Conservation (phyloP, 1,140 invertebrate species). For the Rhyacophila brunnea region DNA sequence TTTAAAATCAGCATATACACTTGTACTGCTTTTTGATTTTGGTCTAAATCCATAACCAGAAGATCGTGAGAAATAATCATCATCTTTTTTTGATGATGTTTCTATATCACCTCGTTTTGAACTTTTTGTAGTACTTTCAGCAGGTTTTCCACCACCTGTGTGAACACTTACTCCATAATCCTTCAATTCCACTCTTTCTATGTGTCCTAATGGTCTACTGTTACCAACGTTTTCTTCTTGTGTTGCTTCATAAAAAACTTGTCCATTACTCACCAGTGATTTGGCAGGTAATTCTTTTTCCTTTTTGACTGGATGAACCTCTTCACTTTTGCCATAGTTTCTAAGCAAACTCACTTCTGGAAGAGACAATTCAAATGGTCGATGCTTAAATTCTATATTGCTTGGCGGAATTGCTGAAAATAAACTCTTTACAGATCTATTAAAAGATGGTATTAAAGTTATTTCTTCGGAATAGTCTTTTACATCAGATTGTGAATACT, state of each 20-base stretch:
- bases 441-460: too few relatives aligned
- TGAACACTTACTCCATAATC: slow-evolving; percentile 26
- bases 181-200: slow-evolving; percentile 32
- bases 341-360: background rate
- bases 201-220: slow-evolving; percentile 21
- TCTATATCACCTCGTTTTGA: background rate
- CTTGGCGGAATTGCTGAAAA: too few relatives aligned
- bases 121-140: slow-evolving; percentile 1
- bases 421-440: too few relatives aligned
- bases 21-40: background rate
- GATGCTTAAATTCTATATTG: too few relatives aligned
- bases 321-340: too few relatives aligned
- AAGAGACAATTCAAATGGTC: too few relatives aligned
- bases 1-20: slow-evolving; percentile 1
- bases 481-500: too few relatives aligned
- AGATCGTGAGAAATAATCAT: too few relatives aligned
- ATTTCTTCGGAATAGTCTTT: too few relatives aligned
- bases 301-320: background rate
- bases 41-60: background rate
- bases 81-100: slow-evolving; percentile 6
- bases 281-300: slow-evolving; percentile 4
- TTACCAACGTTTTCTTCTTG: slow-evolving; percentile 12
- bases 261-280: slow-evolving; percentile 30
- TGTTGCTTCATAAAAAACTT: slow-evolving; percentile 32
- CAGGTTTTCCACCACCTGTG: slow-evolving; percentile 5